Percentiles rank a stretch among this genome's conserved stretches.
phyloP scores from a whole-genome alignment of 2,113 vertebrate species.

The Eclectus roratus region DNA sequence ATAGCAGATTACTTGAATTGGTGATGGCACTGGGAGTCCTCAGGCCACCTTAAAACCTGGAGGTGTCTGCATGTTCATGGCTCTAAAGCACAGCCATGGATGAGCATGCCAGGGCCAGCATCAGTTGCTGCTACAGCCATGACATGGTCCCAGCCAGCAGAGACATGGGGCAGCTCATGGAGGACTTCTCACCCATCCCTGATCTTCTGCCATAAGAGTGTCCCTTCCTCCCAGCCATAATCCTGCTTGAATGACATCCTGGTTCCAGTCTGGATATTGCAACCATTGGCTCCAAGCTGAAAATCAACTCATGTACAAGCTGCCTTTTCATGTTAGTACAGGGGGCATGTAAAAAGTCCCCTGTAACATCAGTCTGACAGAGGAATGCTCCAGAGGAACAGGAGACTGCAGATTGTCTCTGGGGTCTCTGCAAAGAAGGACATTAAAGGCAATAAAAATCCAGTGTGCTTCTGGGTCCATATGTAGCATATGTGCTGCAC shows the following conservation, averaged over 20 bases:
- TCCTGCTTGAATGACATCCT: neutral
- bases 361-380: neutral
- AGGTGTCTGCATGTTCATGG: no score
- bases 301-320: neutral
- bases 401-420: neutral
- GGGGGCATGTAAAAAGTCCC: neutral
- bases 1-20: neutral
- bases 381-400: neutral
- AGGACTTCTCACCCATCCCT: neutral
- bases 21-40: neutral
- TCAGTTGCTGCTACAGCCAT: neutral
- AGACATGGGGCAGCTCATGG: neutral
- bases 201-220: neutral
- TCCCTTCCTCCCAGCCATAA: neutral
- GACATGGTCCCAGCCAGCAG: neutral
- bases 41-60: accelerated
- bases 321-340: accelerated
- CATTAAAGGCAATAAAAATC: neutral
- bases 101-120: neutral
- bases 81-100: neutral
- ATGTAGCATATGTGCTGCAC: accelerated
- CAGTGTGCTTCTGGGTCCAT: neutral
- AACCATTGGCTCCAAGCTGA: neutral
- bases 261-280: neutral
- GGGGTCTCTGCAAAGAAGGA: neutral